Conservation (phyloP, 2,888 invertebrate genomes). For the Cetonia aurata region DNA sequence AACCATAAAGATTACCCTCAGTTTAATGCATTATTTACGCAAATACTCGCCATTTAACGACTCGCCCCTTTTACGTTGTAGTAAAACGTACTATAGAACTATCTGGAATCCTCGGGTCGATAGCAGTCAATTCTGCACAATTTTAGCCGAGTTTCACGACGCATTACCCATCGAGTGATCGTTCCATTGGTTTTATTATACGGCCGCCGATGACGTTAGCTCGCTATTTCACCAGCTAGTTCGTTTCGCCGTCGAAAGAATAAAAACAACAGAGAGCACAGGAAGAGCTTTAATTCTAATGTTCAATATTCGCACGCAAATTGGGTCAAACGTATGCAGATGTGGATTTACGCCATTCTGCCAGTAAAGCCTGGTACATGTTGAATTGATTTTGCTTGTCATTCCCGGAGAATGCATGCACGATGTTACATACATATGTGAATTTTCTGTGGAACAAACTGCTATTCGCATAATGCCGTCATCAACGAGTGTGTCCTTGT, state of each 20-base stretch:
- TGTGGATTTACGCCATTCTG: conserved; percentile 27
- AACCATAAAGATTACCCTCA: too few relatives aligned
- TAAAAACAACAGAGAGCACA: conserved; percentile 6
- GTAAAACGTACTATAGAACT: too few relatives aligned
- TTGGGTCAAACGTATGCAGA: conserved; percentile 32
- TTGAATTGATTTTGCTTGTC: conserved; percentile 29
- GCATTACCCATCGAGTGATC: conserved; percentile 5
- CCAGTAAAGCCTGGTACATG: conserved; percentile 12
- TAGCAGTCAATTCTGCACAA: conserved; percentile 16
- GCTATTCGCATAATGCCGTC: conserved; percentile 5
- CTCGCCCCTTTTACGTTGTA: too few relatives aligned
- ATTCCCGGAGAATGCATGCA: neutral
- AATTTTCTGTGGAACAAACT: neutral
- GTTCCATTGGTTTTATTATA: neutral
- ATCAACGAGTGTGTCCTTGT: conserved; percentile 9
- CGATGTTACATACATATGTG: neutral
- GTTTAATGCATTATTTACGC: too few relatives aligned
- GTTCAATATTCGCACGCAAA: conserved; percentile 12
- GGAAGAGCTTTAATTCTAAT: conserved; percentile 21
- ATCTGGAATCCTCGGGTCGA: neutral
- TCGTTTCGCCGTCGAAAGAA: neutral
- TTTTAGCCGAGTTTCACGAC: conserved; percentile 9
- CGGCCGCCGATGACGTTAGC: conserved; percentile 1
- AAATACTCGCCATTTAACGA: too few relatives aligned
- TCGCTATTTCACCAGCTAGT: neutral